Conservation (phyloP, 2,888 invertebrate species). For the Drosophila mayaguana region DNA sequence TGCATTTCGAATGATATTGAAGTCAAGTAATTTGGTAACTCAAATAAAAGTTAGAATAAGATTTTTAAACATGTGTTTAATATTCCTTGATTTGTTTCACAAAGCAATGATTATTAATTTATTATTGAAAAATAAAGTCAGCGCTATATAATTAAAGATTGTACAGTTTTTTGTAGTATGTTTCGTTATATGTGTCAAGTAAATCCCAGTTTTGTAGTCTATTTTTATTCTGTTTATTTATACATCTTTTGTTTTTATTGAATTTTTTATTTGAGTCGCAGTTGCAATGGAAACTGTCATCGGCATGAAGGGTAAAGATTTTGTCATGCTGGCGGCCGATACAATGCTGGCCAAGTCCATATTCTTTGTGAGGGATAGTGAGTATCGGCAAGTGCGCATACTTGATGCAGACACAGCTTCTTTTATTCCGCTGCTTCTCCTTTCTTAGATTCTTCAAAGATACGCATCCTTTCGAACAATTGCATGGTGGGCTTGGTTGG, state of each 20-base stretch:
- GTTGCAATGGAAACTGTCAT: conserved; percentile 91
- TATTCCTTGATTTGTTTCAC: not conserved
- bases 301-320: conserved; percentile 94
- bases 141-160: not conserved
- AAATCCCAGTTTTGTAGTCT: not conserved
- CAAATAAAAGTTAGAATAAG: no score
- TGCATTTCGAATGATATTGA: no score
- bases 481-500: conserved; percentile 95
- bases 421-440: not conserved
- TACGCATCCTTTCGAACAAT: conserved; percentile 93
- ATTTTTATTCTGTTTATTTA: not conserved
- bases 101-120: not conserved
- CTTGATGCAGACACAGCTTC: not conserved
- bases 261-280: not conserved
- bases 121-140: no score
- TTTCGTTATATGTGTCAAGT: not conserved
- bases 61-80: no score
- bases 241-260: not conserved
- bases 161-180: not conserved
- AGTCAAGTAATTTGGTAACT: no score
- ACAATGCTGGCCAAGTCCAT: conserved; percentile 91
- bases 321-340: conserved; percentile 94
- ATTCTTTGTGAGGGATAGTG: conserved; percentile 91
- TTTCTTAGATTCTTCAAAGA: conserved; percentile 93
- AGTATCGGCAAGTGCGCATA: not conserved